These are phyloP conservation scores for Mirounga angustirostris DNA, from an alignment of 2,113 vertebrate species.

Conservation along the genomic window DNA sequence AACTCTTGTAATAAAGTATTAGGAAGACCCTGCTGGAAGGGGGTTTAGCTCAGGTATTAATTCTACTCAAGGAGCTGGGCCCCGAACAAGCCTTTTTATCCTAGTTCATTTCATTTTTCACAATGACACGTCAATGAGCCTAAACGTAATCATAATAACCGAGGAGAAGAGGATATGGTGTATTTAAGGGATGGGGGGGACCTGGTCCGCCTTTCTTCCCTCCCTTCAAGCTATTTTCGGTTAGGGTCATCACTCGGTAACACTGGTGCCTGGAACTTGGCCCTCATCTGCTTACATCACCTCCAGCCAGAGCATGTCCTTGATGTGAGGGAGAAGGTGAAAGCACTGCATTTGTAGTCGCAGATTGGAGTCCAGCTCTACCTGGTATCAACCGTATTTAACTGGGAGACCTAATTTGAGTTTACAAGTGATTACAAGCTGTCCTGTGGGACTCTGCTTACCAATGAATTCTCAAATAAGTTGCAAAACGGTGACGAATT, in stretches of 20 bases:
- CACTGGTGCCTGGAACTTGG: slow-evolving; percentile 75
- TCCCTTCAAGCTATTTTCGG: slow-evolving; percentile 54
- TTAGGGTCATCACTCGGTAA: slow-evolving; percentile 68
- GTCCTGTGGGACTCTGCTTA: slow-evolving; percentile 93
- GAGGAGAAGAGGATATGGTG: not conserved
- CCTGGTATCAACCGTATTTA: slow-evolving; percentile 95
- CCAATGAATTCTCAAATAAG: slow-evolving; percentile 91
- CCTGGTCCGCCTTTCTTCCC: not conserved
- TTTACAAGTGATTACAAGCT: slow-evolving; percentile 95
- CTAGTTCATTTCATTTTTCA: slow-evolving; percentile 63
- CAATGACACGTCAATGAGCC: slow-evolving; percentile 36
- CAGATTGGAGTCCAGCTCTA: slow-evolving; percentile 89
- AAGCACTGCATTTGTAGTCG: slow-evolving; percentile 90
- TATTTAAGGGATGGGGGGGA: not conserved
- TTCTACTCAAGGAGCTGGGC: slow-evolving; percentile 72
- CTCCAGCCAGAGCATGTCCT: slow-evolving; percentile 88
- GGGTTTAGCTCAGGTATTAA: slow-evolving; percentile 83
- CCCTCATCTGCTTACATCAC: slow-evolving; percentile 76
- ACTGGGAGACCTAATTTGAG: slow-evolving; percentile 94
- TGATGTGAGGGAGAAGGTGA: slow-evolving; percentile 86
- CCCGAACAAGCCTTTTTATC: slow-evolving; percentile 70
- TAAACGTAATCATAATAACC: not conserved
- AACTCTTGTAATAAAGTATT: slow-evolving; percentile 78
- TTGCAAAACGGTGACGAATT: slow-evolving; percentile 97
- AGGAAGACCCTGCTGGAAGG: slow-evolving; percentile 59